Evolutionary conservation across 2,888 invertebrate species (phyloP).

Genomic region (Asteroscopus sphinx): DNA sequence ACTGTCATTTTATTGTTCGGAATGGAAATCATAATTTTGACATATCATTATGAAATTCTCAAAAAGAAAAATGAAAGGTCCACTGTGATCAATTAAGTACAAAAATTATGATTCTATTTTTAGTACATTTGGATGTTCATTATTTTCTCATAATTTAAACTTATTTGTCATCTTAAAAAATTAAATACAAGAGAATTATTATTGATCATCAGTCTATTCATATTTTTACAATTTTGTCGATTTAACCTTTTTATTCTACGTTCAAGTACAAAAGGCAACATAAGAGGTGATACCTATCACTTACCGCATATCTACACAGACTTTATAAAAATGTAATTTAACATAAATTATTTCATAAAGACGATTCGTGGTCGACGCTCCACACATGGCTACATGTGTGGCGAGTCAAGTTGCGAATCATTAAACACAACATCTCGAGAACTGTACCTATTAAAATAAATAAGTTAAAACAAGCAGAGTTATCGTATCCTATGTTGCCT

Average conservation of each 20-base stretch:
- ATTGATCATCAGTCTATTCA: conserved; percentile 90
- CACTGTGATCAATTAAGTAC: conserved; percentile 86
- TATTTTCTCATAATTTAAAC: conserved; percentile 84
- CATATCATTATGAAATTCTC: conserved; percentile 72
- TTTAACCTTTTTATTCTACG: conserved; percentile 83
- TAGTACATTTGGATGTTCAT: conserved; percentile 72
- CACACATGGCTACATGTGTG: conserved; percentile 62
- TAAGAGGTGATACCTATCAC: conserved; percentile 78
- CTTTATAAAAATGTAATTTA: conserved; percentile 79
- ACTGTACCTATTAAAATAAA: conserved; percentile 81
- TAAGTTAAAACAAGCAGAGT: conserved; percentile 84
- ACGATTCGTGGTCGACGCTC: conserved; percentile 62
- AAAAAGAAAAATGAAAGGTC: conserved; percentile 89
- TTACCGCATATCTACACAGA: conserved; percentile 80
- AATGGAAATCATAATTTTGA: conserved; percentile 71
- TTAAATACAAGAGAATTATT: conserved; percentile 88
- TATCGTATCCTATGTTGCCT: conserved; percentile 84
- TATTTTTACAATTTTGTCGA: conserved; percentile 89
- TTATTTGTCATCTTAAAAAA: conserved; percentile 89
- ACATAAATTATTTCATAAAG: conserved; percentile 79
- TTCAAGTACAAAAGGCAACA: conserved; percentile 84
- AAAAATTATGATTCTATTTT: conserved; percentile 76
- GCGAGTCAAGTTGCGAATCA: conserved; percentile 60
- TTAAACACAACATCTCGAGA: conserved; percentile 63
- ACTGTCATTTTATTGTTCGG: conserved; percentile 84